phyloP scores from a whole-genome alignment of 2,113 vertebrate genomes.

The Ciconia boyciana region DNA sequence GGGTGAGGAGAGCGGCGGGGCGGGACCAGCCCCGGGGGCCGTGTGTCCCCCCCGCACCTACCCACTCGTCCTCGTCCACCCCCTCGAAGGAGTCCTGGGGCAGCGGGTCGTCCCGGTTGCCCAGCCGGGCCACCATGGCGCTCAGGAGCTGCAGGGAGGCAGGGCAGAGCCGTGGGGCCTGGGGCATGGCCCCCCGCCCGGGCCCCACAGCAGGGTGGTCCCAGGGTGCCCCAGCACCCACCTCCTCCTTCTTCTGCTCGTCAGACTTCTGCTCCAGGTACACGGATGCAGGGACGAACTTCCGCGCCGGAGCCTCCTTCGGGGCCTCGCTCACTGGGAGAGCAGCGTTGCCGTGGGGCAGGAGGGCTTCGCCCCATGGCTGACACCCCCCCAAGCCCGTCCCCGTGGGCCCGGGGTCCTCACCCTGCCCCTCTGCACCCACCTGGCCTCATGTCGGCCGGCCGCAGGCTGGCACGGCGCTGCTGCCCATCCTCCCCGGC shows the following conservation, averaged over 20 bases:
- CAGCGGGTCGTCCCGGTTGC: too few relatives aligned
- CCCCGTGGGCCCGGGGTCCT: rapidly evolving
- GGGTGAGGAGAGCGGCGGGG: too few relatives aligned
- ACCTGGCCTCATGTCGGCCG: conserved; percentile 89
- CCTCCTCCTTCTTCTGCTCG: conserved; percentile 98
- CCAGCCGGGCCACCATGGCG: too few relatives aligned
- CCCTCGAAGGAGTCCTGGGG: too few relatives aligned
- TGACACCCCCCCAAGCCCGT: rapidly evolving
- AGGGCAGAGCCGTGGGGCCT: too few relatives aligned
- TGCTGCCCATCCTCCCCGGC: conserved; percentile 77
- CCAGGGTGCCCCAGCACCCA: background rate
- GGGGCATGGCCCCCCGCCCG: too few relatives aligned
- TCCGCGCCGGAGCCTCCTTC: conserved; percentile 82
- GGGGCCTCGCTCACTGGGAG: conserved; percentile 88
- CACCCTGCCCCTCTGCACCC: background rate
- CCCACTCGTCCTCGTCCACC: too few relatives aligned
- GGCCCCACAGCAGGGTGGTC: background rate
- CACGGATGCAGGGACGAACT: conserved; percentile 80
- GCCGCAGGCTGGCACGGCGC: conserved; percentile 78
- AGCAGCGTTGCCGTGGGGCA: rapidly evolving
- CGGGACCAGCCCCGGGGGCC: too few relatives aligned
- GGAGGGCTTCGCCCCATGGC: background rate
- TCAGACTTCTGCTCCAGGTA: conserved; percentile 95
- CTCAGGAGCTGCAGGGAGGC: too few relatives aligned
- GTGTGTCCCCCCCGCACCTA: too few relatives aligned